Evolutionary conservation across 1,140 invertebrate species (phyloP), one percentile per base, ranked within the genome.

Genomic region (Caenorhabditis inopinata): DNA sequence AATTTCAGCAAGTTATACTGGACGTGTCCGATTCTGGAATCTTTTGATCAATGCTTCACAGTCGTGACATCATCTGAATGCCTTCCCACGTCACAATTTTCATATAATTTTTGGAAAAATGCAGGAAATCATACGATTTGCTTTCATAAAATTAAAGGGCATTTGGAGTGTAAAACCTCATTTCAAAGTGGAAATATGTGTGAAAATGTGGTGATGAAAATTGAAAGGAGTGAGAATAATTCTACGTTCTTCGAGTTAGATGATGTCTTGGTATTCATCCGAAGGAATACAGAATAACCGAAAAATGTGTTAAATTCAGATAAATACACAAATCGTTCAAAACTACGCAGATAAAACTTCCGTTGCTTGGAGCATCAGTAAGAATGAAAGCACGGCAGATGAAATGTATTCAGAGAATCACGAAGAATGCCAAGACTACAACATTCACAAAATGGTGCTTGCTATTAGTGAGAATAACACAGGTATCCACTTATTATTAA

Each of bases 181-280:
- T 32, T 29, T 16, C 45, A 48, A 48, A 75, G 18, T 48, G 74
- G 74, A 75, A 75, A 75, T 35, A 27, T 32, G 0, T 75, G 74
- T 47, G 42, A 75, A 75, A 75, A 75, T 25, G 74, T 75, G 25
- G 74, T 75, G 4, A 21, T 29, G 4, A 14, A 32, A 18, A 48
- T 75, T 47, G 18, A 18, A 51, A 75, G 18, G 32, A 47, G 42
- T 75, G 45, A n/a, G 3, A 32, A 47, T 7, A 48, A 21, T 7
- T 38, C 45, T 9, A 27, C 27, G 11, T 48, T 48, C 11, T 25
- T 75, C 16, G 74, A 48, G 5, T 9, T 75, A 12, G 74, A 75
- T n/a, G 74, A 75, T 27, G 18, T 75, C 27, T n/a, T 18, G 21
- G 74, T 75, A 51, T 6, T 16, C 1, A 9, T 46, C 4, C 21